These are phyloP conservation scores for Orthonychiurus folsomi DNA, from an alignment of 2,888 invertebrate species.

Conservation along the genomic window DNA sequence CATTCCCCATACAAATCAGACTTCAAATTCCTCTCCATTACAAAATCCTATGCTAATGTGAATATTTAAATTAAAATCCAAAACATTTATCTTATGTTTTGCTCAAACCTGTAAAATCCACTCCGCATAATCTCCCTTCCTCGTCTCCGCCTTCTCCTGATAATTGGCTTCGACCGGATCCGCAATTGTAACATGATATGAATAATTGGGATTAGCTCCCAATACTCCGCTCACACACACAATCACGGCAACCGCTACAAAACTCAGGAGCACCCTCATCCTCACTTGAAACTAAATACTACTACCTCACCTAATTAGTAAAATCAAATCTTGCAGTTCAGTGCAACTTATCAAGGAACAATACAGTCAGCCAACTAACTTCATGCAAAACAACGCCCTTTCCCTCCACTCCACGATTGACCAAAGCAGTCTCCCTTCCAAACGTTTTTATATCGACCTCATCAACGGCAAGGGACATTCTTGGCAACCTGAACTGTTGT, in stretches of 20 bases:
- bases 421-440: background rate
- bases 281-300: no score
- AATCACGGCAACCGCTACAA: background rate
- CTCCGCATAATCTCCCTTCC: slow-evolving; percentile 34
- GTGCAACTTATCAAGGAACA: no score
- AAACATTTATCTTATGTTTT: no score
- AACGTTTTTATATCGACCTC: background rate
- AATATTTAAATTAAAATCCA: background rate
- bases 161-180: slow-evolving; percentile 35
- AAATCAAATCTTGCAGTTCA: background rate
- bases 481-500: no score
- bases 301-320: background rate
- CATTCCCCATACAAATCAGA: no score
- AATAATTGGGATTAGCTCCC: slow-evolving; percentile 38
- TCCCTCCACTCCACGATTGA: background rate
- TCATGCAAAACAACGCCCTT: background rate
- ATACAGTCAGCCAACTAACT: no score
- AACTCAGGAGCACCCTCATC: background rate
- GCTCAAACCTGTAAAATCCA: slow-evolving; percentile 38
- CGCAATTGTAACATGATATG: slow-evolving; percentile 38
- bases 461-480: no score
- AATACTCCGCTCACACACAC: background rate
- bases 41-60: background rate
- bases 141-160: slow-evolving; percentile 37
- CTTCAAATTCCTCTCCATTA: no score